A percentile compares a stretch with the other conserved stretches of the same genome.
Conservation (phyloP, 2,113 vertebrate species). For the Origma solitaria region DNA sequence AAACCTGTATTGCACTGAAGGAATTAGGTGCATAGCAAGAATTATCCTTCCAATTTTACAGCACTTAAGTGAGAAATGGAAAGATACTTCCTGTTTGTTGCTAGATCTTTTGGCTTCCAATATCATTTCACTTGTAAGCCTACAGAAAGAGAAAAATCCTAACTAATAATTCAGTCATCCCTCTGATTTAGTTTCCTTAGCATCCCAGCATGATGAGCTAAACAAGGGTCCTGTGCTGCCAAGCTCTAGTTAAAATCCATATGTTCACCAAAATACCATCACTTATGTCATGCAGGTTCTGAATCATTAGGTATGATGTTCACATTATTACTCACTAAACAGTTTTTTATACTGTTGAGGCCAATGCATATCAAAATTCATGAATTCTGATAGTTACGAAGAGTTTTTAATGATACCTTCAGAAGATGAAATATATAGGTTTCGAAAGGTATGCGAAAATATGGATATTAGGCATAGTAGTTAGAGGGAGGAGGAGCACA, state of each 20-base stretch:
- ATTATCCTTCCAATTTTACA: neutral
- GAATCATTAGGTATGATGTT: constrained; percentile 62
- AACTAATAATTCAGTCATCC: neutral
- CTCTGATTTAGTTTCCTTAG: constrained; percentile 2
- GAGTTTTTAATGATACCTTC: constrained; percentile 45
- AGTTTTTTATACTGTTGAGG: neutral
- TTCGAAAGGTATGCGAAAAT: constrained; percentile 50
- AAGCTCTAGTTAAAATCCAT: constrained; percentile 60
- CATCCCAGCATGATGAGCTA: neutral
- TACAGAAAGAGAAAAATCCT: neutral
- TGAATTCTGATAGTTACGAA: constrained; percentile 51
- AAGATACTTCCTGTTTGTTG: neutral
- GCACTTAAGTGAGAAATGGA: neutral
- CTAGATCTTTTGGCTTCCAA: neutral
- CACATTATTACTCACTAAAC: constrained; percentile 47
- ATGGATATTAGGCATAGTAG: constrained; percentile 47
- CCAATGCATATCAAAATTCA: constrained; percentile 61
- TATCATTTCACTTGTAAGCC: neutral
- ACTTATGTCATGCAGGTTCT: constrained; percentile 42
- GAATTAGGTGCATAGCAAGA: neutral
- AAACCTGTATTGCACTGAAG: neutral
- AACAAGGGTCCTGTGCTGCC: constrained; percentile 7
- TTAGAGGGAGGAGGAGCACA: constrained; percentile 28
- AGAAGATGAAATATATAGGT: constrained; percentile 44
- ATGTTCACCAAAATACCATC: constrained; percentile 50